Evolutionary conservation across 2,888 invertebrate species (phyloP).

Genomic region (Hypercompe scribonia): DNA sequence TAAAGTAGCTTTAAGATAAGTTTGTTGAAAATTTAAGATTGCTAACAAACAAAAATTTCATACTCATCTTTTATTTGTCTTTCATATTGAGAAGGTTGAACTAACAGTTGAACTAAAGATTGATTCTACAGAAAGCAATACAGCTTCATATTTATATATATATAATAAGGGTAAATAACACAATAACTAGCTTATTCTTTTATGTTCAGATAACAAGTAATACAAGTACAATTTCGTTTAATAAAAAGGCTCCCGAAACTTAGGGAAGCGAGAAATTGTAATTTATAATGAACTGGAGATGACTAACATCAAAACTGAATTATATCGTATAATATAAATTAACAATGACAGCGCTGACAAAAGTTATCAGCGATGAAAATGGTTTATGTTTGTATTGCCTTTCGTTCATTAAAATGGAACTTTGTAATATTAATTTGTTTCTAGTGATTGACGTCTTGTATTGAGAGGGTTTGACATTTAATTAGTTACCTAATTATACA

Average conservation of each 20-base stretch:
- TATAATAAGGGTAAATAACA: slow-evolving; percentile 1
- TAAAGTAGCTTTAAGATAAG: no score
- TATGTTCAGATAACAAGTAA: not conserved
- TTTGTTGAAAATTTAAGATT: no score
- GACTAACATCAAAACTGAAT: slow-evolving; percentile 24
- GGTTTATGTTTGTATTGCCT: slow-evolving; percentile 10
- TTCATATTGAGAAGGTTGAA: no score
- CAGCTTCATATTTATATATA: no score
- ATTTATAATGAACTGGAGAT: slow-evolving; percentile 38
- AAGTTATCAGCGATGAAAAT: slow-evolving; percentile 10
- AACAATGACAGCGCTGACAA: slow-evolving; percentile 22
- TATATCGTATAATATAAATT: slow-evolving; percentile 35
- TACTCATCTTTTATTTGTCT: no score
- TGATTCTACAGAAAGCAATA: no score
- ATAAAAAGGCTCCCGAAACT: slow-evolving; percentile 15
- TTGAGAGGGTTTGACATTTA: not conserved
- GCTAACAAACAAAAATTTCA: no score
- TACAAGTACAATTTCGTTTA: not conserved
- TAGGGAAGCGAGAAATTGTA: slow-evolving; percentile 22
- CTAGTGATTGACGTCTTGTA: not conserved
- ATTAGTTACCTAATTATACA: not conserved
- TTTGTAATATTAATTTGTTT: slow-evolving; percentile 1
- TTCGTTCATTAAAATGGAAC: slow-evolving; percentile 9
- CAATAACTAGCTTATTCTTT: not conserved
- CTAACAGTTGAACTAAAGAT: no score